Conservation (phyloP, 2,113 vertebrate species). For the Cynopterus brachyotis region DNA sequence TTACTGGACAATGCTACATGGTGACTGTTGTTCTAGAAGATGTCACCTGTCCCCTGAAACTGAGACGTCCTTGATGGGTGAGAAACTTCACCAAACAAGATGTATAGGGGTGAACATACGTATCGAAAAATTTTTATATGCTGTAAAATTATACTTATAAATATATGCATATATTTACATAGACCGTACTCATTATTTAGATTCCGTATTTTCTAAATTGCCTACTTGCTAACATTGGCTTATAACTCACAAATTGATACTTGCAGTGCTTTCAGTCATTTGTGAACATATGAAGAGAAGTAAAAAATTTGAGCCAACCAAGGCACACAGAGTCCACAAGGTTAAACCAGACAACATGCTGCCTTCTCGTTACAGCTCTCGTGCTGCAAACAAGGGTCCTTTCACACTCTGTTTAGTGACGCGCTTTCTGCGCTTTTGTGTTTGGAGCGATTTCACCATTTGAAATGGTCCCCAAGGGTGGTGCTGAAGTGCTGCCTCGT, state of each 20-base stretch:
- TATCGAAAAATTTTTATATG: background rate
- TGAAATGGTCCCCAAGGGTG: background rate
- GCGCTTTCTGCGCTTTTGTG: background rate
- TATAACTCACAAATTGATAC: background rate
- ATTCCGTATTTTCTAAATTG: background rate
- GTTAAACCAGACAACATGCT: fast-evolving
- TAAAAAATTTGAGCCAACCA: background rate
- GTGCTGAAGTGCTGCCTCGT: background rate
- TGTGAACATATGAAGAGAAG: background rate
- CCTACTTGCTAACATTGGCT: background rate
- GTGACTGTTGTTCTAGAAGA: background rate
- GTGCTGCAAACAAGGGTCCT: background rate
- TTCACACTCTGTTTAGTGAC: background rate
- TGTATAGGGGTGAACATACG: background rate
- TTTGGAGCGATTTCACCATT: background rate
- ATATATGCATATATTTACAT: too few species aligned
- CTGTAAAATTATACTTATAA: background rate
- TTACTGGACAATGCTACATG: fast-evolving
- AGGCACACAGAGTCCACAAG: fast-evolving
- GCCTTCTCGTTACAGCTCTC: background rate
- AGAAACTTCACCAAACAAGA: background rate
- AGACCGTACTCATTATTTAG: background rate
- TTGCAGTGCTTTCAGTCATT: background rate
- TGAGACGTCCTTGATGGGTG: background rate
- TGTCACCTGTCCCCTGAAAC: background rate